A percentile compares a stretch with the other conserved stretches of the same genome.
Evolutionary conservation across 2,888 invertebrate species (phyloP).

Genomic region (Nipponacmea schrenckii): DNA sequence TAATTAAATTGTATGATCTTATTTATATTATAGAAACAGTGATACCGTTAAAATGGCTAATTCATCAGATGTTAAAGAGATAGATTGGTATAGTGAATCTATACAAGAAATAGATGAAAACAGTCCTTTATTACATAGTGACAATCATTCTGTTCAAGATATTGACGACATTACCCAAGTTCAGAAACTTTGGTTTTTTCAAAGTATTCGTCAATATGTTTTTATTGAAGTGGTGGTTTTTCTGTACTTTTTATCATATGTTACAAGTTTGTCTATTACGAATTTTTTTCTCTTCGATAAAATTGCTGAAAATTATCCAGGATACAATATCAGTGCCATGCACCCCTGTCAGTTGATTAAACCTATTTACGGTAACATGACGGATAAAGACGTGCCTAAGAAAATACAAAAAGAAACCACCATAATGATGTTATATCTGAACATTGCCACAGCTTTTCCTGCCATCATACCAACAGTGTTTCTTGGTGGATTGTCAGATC

Average conservation of each 20-base stretch:
- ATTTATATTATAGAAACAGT: too few relatives aligned
- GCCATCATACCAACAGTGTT: constrained; percentile 30
- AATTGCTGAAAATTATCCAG: constrained; percentile 3
- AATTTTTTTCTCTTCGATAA: constrained; percentile 11
- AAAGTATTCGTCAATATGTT: constrained; percentile 8
- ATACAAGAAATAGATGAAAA: neutral
- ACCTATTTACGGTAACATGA: constrained; percentile 4
- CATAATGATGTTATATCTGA: constrained; percentile 17
- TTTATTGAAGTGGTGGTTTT: constrained; percentile 4
- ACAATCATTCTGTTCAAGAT: neutral
- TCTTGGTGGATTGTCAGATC: constrained; percentile 31
- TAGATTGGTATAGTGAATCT: neutral
- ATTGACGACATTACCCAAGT: neutral
- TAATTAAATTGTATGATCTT: too few relatives aligned
- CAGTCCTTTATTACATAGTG: neutral
- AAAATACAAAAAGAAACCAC: constrained; percentile 22
- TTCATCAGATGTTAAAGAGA: neutral
- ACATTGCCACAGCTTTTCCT: constrained; percentile 22
- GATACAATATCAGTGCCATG: constrained; percentile 10
- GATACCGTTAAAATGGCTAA: neutral
- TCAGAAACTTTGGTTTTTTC: neutral
- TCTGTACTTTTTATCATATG: neutral
- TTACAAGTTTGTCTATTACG: constrained; percentile 2
- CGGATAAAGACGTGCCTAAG: neutral
- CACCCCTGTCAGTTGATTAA: constrained; percentile 9